Evolutionary conservation across 1,140 invertebrate species (phyloP).

Genomic region (Hermetia illucens): DNA sequence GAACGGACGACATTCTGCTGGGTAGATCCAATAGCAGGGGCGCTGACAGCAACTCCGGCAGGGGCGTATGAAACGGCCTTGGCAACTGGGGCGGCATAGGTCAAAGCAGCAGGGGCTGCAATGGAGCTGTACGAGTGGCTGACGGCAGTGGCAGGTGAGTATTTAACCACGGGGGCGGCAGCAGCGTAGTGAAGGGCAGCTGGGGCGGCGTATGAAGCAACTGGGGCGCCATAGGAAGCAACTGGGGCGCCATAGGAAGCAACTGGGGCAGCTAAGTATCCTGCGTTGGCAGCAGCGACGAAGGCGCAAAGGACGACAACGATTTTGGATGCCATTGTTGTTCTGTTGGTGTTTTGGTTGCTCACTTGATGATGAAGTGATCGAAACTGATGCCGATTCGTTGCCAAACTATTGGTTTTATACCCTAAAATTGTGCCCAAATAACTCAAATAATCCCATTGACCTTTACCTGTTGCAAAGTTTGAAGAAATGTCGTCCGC

Average conservation of each 20-base stretch:
- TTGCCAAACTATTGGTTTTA: background rate
- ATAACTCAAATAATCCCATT: too few relatives aligned
- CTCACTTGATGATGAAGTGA: conserved; percentile 1
- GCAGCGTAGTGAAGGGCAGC: conserved; percentile 8
- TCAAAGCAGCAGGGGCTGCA: conserved; percentile 9
- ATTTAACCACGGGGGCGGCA: background rate
- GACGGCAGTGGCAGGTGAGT: conserved; percentile 6
- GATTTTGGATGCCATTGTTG: conserved; percentile 28
- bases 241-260: conserved; percentile 7
- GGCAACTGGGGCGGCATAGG: conserved; percentile 10
- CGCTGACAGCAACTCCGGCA: conserved; percentile 24
- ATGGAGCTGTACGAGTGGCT: conserved; percentile 3
- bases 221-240: conserved; percentile 13
- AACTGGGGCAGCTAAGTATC: conserved; percentile 16
- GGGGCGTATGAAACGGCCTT: conserved; percentile 16
- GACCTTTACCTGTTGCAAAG: too few relatives aligned
- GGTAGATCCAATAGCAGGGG: conserved; percentile 35
- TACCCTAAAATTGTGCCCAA: background rate
- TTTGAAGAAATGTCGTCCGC: too few relatives aligned
- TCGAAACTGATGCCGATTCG: background rate
- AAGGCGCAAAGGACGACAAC: conserved; percentile 31
- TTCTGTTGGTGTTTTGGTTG: conserved; percentile 1
- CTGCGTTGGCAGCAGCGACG: conserved; percentile 31
- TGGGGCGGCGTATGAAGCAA: conserved; percentile 9
- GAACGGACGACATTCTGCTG: conserved; percentile 40